Evolutionary conservation across 2,113 vertebrate genomes (phyloP), one percentile per base, ranked within the genome.

Genomic region (Oreochromis niloticus): DNA sequence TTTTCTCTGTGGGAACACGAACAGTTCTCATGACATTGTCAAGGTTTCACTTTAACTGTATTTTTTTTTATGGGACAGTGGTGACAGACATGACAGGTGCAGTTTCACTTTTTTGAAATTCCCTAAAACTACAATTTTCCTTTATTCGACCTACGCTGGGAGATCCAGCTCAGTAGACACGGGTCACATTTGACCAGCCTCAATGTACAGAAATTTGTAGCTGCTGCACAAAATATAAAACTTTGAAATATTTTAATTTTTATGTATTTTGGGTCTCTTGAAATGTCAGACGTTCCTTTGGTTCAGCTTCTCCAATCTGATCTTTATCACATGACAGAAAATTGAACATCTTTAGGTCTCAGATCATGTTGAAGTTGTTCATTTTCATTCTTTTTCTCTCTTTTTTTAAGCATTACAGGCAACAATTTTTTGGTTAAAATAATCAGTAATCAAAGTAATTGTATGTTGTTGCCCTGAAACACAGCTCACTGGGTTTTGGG

Each of bases 131-230:
- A 6, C 12, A 41, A 71, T 24, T 71, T 71, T 71, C 0, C 6
- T 24, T 71, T 41, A 14, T 41, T 41, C 0, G 12, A 9, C n/a
- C 36, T 0, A 71, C 1, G 1, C 36, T 9, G 63, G 11, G 7
- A 24, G 12, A 24, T 13, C 63, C 63, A 71, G 12, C n/a, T 2
- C n/a, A 24, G 4, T 41, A 68, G 36, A 68, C 11, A 0, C 19
- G 1, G 1, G 36, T 41, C 63, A 41, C 12, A 71, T 71, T 14
- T 71, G n/a, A 71, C 63, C 63, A 43, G n/a, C 34, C 7, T 71
- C 12, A 14, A 24, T 41, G 63, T 24, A 43, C 3, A 71, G 7
- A 43, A 71, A 43, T 24, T 9, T 71, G 39, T 43, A 16, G 66
- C 39, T 43, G 22, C 39, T 24, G n/a, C 22, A 30, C 22, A 17